These are phyloP conservation scores for Leptinotarsa haldemani DNA, from an alignment of 2,888 invertebrate genomes.

Conservation along the genomic window DNA sequence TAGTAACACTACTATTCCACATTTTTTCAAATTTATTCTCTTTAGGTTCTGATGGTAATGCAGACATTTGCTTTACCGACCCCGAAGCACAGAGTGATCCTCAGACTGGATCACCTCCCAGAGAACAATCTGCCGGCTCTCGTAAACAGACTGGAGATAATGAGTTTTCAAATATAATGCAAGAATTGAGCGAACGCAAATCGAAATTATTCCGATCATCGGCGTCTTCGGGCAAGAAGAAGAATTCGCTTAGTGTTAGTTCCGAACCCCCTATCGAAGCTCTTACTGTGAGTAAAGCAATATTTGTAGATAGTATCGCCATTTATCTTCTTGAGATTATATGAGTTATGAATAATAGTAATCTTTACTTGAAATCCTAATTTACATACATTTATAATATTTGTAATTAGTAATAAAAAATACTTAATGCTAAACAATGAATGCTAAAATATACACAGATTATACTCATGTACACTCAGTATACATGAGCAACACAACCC, in stretches of 20 bases:
- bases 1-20: too few relatives aligned
- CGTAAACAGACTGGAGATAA: slow-evolving; percentile 57
- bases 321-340: neutral
- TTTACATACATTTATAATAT: too few relatives aligned
- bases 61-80: slow-evolving; percentile 72
- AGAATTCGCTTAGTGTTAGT: slow-evolving; percentile 72
- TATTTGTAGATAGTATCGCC: neutral
- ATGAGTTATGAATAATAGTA: too few relatives aligned
- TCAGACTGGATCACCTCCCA: slow-evolving; percentile 70
- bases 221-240: slow-evolving; percentile 71
- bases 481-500: too few relatives aligned
- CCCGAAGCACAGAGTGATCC: slow-evolving; percentile 78
- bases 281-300: slow-evolving; percentile 54
- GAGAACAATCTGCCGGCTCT: slow-evolving; percentile 64
- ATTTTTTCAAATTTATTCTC: neutral
- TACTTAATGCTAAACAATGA: too few relatives aligned
- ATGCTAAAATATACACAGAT: too few relatives aligned
- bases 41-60: slow-evolving; percentile 70
- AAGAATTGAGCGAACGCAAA: slow-evolving; percentile 66
- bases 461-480: too few relatives aligned
- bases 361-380: too few relatives aligned
- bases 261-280: slow-evolving; percentile 65
- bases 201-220: slow-evolving; percentile 77
- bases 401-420: too few relatives aligned
- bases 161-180: slow-evolving; percentile 57